Base-by-base conservation (phyloP, 2,888 invertebrate species). In the Pandemis cinnamomeana region DNA sequence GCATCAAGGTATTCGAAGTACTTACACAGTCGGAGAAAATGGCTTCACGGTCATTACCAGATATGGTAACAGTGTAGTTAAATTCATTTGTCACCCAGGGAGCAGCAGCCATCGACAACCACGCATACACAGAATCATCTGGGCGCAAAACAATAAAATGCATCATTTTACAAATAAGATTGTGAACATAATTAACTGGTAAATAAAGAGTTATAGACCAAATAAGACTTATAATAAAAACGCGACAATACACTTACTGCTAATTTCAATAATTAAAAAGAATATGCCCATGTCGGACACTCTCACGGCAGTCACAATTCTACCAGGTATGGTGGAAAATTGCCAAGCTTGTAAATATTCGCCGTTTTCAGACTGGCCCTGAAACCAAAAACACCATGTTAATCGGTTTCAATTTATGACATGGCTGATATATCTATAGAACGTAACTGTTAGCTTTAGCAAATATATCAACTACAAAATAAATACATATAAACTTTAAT, bases 271-370 rank as follows among this genome's bases (percentile, higher is more conserved):
- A 73, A 91, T 84, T 75, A 94, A 83, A 81, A 93, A 94, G 83
- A 93, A 94, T 78, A 94, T 83, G 77, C 94, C 94, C 93, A 93
- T 93, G 75, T 93, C 91, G 70, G 89, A 82, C 51, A 94, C 85
- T 73, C 93, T 85, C 55, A 94, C 87, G 55, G 93, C 91, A 75
- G 91, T 92, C 62, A 92, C 93, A 77, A 93, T 85, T 78, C 90
- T 87, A 72, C 90, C 91, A 53, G 89, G 87, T n/a, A 80, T 83
- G 67, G 92, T 91, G 58, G 91, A 86, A 80, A 94, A 89, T 81
- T 93, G 91, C 94, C 94, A 94, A 63, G 91, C 91, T 86, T 94
- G 93, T 67, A 91, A 76, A 82, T 94, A 94, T 79, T 91, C 91
- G 51, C 91, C 93, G 83, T 89, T 87, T 81, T 93, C 93, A 75